Evolutionary conservation across 1,140 invertebrate species (phyloP), one percentile per base, ranked within the genome.

Genomic region (Zelostemma sp.): DNA sequence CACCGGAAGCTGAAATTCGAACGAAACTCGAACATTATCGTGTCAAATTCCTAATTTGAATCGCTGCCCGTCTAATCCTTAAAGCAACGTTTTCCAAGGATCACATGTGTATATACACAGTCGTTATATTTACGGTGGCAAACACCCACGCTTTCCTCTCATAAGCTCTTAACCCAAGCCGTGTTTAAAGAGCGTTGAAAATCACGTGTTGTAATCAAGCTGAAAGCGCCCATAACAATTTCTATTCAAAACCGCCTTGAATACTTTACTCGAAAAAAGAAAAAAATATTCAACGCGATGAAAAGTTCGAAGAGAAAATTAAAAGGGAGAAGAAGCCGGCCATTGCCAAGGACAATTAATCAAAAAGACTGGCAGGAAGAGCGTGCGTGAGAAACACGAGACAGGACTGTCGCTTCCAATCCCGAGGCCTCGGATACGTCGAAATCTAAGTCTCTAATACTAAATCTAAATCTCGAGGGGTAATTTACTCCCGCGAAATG

Each of bases 361-460:
- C 80, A 82, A 74, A 68, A 79, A 64, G 68, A 73, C 68, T 62
- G 60, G 66, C 66, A 74, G 66, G 67, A 77, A 69, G 58, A 73
- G 71, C 70, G 63, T 68, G 74, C 80, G 80, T 81, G 80, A 81
- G 80, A 81, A 81, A 80, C 78, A 73, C 72, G 74, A 80, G 65
- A 76, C 74, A 75, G 69, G 64, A 72, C 46, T 50, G 61, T 74
- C 72, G 73, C 73, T 76, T 67, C 68, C 60, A 68, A 64, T 71
- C 68, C 47, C 47, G 58, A 45, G 41, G 50, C 50, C 35, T 45
- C 53, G 49, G 60, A 25, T 68, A 35, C 41, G 35, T 55, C 55
- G 59, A 43, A 63, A 63, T 68, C 60, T 60, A 63, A 68, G 56
- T 63, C 59, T n/a, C n/a, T 63, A 68, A 68, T 63, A 63, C 48